Percentiles rank a stretch among this genome's conserved stretches.
These are phyloP conservation scores for Synaphobranchus kaupii DNA, from an alignment of 2,797 vertebrate genomes.

Conservation along the genomic window DNA sequence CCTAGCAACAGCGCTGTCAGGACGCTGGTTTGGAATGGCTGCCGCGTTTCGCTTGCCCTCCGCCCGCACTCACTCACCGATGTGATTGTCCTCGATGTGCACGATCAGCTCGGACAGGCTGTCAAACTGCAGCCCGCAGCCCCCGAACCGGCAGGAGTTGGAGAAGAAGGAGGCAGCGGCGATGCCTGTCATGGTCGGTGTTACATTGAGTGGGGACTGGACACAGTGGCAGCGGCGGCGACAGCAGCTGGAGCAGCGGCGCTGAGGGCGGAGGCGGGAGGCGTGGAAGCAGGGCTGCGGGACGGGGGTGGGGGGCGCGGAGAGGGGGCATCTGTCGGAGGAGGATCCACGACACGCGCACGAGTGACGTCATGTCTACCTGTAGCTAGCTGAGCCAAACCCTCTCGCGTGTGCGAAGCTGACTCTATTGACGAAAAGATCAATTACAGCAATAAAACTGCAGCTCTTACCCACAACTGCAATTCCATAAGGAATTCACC, in stretches of 20 bases:
- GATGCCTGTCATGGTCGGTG: conserved; percentile 78
- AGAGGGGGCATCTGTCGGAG: conserved; percentile 48
- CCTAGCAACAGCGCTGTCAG: conserved; percentile 67
- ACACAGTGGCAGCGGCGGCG: conserved; percentile 58
- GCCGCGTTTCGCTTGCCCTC: conserved; percentile 60
- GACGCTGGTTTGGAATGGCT: conserved; percentile 69
- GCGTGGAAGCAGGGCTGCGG: conserved; percentile 34
- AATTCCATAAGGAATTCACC: conserved; percentile 41
- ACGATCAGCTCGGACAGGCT: conserved; percentile 78
- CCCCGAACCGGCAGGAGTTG: conserved; percentile 79
- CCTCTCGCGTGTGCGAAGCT: too few species aligned
- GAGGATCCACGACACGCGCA: not conserved
- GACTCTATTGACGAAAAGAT: conserved; percentile 40
- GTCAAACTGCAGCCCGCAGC: conserved; percentile 78
- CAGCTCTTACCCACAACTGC: conserved; percentile 53
- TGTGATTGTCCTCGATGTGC: conserved; percentile 81
- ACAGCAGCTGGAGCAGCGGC: conserved; percentile 52
- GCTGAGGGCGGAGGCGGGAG: conserved; percentile 64
- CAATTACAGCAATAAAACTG: conserved; percentile 52
- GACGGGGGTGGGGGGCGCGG: conserved; percentile 56
- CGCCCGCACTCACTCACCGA: conserved; percentile 62
- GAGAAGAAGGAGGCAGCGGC: conserved; percentile 82
- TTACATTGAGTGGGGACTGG: conserved; percentile 69
- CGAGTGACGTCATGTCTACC: conserved; percentile 19
- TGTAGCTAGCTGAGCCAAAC: not conserved